These are phyloP conservation scores for Tryphoninae sp. DNA, from an alignment of 2,888 invertebrate genomes.

Conservation along the genomic window DNA sequence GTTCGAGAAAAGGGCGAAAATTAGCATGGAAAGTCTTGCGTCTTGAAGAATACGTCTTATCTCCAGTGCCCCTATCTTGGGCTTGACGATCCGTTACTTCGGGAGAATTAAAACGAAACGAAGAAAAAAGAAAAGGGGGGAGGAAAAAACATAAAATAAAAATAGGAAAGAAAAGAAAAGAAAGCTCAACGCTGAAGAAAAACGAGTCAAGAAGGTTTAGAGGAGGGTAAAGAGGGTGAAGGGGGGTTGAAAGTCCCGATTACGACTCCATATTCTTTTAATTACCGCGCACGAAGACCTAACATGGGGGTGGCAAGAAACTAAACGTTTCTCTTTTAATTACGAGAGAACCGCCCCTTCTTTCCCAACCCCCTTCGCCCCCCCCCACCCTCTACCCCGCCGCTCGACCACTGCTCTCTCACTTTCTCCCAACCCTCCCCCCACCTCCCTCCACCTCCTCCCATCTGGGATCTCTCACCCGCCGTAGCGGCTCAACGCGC, in stretches of 20 bases:
- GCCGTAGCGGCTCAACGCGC: slow-evolving; percentile 72
- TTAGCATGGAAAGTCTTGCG: slow-evolving; percentile 72
- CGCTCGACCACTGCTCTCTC: too few relatives aligned
- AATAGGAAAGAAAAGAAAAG: slow-evolving; percentile 6
- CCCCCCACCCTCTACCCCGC: slow-evolving; percentile 10
- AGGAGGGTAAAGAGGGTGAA: slow-evolving; percentile 11
- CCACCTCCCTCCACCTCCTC: background rate
- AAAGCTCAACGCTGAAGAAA: background rate
- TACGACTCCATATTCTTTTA: slow-evolving; percentile 79
- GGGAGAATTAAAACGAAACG: background rate
- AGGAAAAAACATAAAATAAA: slow-evolving; percentile 46
- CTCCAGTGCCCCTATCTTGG: slow-evolving; percentile 20
- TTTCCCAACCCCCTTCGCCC: slow-evolving; percentile 2
- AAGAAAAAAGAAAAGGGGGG: slow-evolving; percentile 22
- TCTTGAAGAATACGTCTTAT: slow-evolving; percentile 40
- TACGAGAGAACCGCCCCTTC: slow-evolving; percentile 70
- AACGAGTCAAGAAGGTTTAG: slow-evolving; percentile 49
- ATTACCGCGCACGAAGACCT: slow-evolving; percentile 72
- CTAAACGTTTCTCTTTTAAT: slow-evolving; percentile 80
- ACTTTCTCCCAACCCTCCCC: background rate
- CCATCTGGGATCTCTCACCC: slow-evolving; percentile 45
- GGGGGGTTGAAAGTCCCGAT: slow-evolving; percentile 68
- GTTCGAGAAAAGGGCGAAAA: slow-evolving; percentile 69
- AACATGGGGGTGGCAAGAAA: slow-evolving; percentile 69
- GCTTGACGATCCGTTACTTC: slow-evolving; percentile 2